These are phyloP conservation scores for Chironex yamaguchii DNA, from an alignment of 30 jellyfish, hydroid and myxozoan species.

Conservation along the genomic window DNA sequence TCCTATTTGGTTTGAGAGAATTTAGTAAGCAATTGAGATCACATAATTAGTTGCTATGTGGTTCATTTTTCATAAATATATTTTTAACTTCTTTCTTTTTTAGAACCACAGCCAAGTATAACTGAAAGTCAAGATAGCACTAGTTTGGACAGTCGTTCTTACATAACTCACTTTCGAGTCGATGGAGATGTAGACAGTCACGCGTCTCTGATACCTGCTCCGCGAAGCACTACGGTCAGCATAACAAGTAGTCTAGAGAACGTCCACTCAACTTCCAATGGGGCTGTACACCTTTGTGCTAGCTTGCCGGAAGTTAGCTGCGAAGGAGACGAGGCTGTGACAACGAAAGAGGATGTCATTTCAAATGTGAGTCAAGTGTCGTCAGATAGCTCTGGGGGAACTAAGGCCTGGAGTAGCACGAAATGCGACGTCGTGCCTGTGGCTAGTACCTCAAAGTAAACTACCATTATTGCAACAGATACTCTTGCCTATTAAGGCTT, in stretches of 20 bases:
- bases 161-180: slow-evolving; percentile 81
- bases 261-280: slow-evolving; percentile 69
- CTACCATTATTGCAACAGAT: too few species aligned
- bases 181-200: slow-evolving; percentile 97
- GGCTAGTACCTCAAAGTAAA: too few species aligned
- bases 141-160: slow-evolving; percentile 93
- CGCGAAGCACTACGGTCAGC: slow-evolving; percentile 98
- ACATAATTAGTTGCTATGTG: too few species aligned
- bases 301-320: slow-evolving; percentile 91
- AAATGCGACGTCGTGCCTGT: too few species aligned
- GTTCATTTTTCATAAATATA: neutral
- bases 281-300: slow-evolving; percentile 70
- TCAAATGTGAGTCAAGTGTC: neutral
- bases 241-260: slow-evolving; percentile 92
- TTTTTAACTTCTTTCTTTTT: slow-evolving; percentile 4
- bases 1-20: too few species aligned
- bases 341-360: neutral
- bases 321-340: slow-evolving; percentile 63
- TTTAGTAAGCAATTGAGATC: too few species aligned
- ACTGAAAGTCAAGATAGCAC: slow-evolving; percentile 96
- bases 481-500: too few species aligned
- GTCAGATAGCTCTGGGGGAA: too few species aligned
- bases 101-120: slow-evolving; percentile 96
- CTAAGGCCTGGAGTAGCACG: too few species aligned
- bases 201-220: slow-evolving; percentile 95